Conservation (phyloP, 2,113 vertebrate species). For the Antennarius striatus region DNA sequence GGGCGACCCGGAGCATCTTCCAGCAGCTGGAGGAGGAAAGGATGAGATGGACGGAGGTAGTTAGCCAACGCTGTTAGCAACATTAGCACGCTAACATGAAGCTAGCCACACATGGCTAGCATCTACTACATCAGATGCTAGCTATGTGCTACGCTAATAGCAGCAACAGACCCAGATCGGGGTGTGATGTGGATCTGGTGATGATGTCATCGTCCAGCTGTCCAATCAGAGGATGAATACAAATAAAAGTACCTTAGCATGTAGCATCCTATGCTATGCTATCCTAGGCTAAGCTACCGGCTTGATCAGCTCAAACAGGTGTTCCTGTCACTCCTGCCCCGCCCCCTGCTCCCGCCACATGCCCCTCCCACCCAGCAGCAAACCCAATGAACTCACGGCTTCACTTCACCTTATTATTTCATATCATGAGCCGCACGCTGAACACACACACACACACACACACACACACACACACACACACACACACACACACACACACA, state of each 20-base stretch:
- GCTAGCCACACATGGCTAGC: too few species aligned
- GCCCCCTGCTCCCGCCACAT: slow-evolving; percentile 40
- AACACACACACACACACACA: not conserved
- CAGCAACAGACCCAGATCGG: too few species aligned
- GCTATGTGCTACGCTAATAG: too few species aligned
- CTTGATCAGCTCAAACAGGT: too few species aligned
- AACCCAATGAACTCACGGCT: slow-evolving; percentile 50
- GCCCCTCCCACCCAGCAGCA: slow-evolving; percentile 64
- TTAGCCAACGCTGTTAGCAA: slow-evolving; percentile 39
- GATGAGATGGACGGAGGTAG: slow-evolving; percentile 39
- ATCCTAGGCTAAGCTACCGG: too few species aligned
- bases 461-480: slow-evolving; percentile 45
- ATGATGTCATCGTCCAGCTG: too few species aligned
- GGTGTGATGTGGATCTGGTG: too few species aligned
- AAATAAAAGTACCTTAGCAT: too few species aligned
- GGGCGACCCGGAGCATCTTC: slow-evolving; percentile 95
- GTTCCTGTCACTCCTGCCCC: too few species aligned
- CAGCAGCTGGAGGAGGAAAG: slow-evolving; percentile 86
- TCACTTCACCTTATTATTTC: slow-evolving; percentile 71
- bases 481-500: slow-evolving; percentile 35
- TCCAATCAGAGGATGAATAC: too few species aligned
- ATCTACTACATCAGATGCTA: too few species aligned
- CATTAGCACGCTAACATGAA: slow-evolving; percentile 1
- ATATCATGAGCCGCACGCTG: slow-evolving; percentile 49
- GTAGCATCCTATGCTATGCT: too few species aligned